These are phyloP conservation scores for Trissolcus japonicus DNA, from an alignment of 2,888 invertebrate species.

Conservation along the genomic window DNA sequence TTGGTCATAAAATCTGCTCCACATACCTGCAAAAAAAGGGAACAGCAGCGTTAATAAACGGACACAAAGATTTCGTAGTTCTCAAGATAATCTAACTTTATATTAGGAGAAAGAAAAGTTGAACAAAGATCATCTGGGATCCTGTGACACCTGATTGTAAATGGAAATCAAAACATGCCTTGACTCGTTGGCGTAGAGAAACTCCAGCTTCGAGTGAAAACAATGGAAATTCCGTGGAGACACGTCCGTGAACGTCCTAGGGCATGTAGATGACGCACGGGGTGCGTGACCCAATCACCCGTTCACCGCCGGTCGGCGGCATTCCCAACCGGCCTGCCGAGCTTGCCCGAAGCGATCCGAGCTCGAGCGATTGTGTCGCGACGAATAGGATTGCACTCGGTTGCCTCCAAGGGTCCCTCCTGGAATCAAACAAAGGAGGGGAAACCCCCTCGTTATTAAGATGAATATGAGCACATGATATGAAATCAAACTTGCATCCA, in stretches of 20 bases:
- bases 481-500: background rate
- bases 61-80: too few species aligned
- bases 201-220: conserved; percentile 50
- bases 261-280: conserved; percentile 69
- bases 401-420: conserved; percentile 8
- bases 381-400: conserved; percentile 15
- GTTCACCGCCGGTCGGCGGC: conserved; percentile 65
- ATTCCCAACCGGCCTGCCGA: conserved; percentile 53
- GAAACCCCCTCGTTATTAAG: conserved; percentile 20
- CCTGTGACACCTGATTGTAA: background rate
- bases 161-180: conserved; percentile 3
- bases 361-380: conserved; percentile 61
- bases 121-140: too few species aligned
- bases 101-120: too few species aligned
- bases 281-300: conserved; percentile 74
- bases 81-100: too few species aligned
- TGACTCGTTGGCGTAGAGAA: conserved; percentile 10
- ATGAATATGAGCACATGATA: conserved; percentile 3
- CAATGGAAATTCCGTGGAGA: conserved; percentile 68
- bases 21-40: too few species aligned
- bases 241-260: conserved; percentile 73
- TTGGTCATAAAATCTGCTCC: too few species aligned
- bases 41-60: too few species aligned
- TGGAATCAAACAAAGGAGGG: conserved; percentile 24
- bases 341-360: conserved; percentile 25